Conservation (phyloP, 2,888 invertebrate genomes). For the Lasioglossum marginatum region DNA sequence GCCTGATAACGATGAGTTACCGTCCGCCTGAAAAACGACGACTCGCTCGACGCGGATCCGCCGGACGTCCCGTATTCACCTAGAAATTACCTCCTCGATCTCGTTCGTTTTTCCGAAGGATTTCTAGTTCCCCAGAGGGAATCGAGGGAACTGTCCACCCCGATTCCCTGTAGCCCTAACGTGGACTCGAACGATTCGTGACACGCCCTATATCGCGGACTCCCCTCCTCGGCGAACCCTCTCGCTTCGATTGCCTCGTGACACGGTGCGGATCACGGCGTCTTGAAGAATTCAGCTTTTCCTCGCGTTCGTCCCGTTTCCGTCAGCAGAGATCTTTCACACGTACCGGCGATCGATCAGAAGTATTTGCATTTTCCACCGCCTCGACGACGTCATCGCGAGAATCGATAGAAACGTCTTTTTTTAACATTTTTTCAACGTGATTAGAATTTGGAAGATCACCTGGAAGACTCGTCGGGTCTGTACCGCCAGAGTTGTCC, state of each 20-base stretch:
- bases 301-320: background rate
- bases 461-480: too few species aligned
- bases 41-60: background rate
- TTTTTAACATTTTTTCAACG: background rate
- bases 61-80: background rate
- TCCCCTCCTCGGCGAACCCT: background rate
- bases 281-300: background rate
- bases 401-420: background rate
- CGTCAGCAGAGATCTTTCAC: background rate
- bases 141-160: background rate
- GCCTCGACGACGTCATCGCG: background rate
- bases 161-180: background rate
- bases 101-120: background rate
- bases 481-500: too few species aligned
- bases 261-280: background rate
- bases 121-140: background rate
- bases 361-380: background rate
- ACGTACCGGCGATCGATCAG: background rate
- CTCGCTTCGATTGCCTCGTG: constrained; percentile 6
- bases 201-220: background rate
- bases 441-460: background rate
- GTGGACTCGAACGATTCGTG: background rate
- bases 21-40: background rate
- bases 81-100: background rate
- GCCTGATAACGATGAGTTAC: background rate